A percentile compares a stretch with the other conserved stretches of the same genome.
Evolutionary conservation across 2,113 vertebrate species (phyloP).

Genomic region (Eolophus roseicapilla): DNA sequence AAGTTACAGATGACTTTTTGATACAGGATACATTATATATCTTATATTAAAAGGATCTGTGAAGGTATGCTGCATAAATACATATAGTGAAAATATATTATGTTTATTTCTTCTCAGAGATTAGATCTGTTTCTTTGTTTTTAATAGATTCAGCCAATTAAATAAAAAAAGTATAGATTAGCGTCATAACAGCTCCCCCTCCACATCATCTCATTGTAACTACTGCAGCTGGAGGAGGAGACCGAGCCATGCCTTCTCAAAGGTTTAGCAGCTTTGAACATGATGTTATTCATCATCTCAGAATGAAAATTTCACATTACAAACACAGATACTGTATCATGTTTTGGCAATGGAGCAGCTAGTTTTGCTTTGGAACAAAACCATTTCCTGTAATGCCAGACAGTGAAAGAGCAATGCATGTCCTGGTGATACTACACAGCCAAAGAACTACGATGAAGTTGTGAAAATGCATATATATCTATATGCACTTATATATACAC

Average conservation of each 20-base stretch:
- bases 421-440: conserved; percentile 75
- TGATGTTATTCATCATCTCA: conserved; percentile 31
- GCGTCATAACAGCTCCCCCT: conserved; percentile 20
- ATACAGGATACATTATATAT: conserved; percentile 72
- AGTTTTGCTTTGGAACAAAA: conserved; percentile 72
- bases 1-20: conserved; percentile 76
- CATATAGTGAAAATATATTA: conserved; percentile 71
- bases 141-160: conserved; percentile 54
- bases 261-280: conserved; percentile 40
- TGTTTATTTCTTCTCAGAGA: conserved; percentile 57
- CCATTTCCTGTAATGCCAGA: conserved; percentile 75
- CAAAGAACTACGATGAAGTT: conserved; percentile 73
- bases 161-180: conserved; percentile 64
- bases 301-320: conserved; percentile 66
- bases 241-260: conserved; percentile 46
- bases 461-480: conserved; percentile 68
- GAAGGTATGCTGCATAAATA: conserved; percentile 74
- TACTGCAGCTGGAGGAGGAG: background rate
- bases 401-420: conserved; percentile 75
- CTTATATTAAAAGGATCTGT: conserved; percentile 65
- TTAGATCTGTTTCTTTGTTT: conserved; percentile 9
- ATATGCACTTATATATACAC: conserved; percentile 73
- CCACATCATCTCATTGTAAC: background rate
- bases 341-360: conserved; percentile 83
- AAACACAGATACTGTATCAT: conserved; percentile 65